Conservation (phyloP, 1,140 invertebrate genomes). For the Antheraea mylitta region DNA sequence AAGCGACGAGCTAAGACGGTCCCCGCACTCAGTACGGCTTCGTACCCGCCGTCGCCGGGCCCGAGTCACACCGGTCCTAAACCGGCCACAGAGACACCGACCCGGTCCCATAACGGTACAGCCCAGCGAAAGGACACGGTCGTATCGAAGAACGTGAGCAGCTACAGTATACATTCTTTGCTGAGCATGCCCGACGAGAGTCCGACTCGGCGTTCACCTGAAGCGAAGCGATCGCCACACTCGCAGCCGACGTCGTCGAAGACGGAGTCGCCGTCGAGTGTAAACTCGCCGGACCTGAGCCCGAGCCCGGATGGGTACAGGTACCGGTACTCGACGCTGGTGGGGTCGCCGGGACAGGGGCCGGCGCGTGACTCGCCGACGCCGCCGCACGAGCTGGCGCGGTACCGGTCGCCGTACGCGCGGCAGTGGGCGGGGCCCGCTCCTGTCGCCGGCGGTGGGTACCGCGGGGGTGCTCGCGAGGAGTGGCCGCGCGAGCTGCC, state of each 20-base stretch:
- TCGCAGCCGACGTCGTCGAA: slow-evolving; percentile 55
- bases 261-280: slow-evolving; percentile 63
- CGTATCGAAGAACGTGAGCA: slow-evolving; percentile 80
- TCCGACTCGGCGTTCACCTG: slow-evolving; percentile 48
- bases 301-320: slow-evolving; percentile 61
- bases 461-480: slow-evolving; percentile 26
- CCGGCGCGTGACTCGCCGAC: slow-evolving; percentile 39
- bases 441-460: neutral
- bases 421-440: slow-evolving; percentile 24
- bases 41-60: slow-evolving; percentile 61
- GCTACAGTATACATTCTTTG: slow-evolving; percentile 89
- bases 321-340: slow-evolving; percentile 50
- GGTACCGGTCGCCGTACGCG: slow-evolving; percentile 34
- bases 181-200: slow-evolving; percentile 79
- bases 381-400: slow-evolving; percentile 33
- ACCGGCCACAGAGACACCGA: slow-evolving; percentile 29
- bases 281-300: slow-evolving; percentile 65
- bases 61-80: slow-evolving; percentile 50
- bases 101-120: slow-evolving; percentile 44
- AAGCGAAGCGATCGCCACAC: slow-evolving; percentile 56
- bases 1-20: slow-evolving; percentile 75
- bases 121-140: slow-evolving; percentile 43
- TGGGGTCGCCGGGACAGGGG: slow-evolving; percentile 41
- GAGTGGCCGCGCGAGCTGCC: slow-evolving; percentile 43
- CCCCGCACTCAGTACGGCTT: slow-evolving; percentile 61